Evolutionary conservation across 2,113 vertebrate species (phyloP).

Genomic region (Chlamydotis undulata): DNA sequence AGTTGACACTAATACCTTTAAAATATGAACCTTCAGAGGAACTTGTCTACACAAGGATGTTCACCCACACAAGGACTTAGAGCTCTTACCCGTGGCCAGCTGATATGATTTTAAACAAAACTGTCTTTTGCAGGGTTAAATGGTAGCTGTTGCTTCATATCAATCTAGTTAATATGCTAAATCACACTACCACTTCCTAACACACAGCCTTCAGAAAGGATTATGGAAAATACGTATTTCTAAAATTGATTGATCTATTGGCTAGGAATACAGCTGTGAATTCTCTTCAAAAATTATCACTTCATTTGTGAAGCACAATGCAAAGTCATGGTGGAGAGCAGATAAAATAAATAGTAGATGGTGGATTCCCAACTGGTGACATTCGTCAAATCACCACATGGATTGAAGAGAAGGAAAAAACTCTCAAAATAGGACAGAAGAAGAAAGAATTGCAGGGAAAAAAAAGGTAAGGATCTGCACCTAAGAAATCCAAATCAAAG

Average conservation of each 20-base stretch:
- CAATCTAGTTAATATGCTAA: background rate
- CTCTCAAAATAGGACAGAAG: background rate
- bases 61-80: background rate
- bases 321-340: background rate
- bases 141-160: background rate
- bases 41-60: background rate
- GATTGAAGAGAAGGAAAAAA: background rate
- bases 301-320: background rate
- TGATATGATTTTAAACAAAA: background rate
- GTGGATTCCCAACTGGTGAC: background rate
- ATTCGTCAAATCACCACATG: background rate
- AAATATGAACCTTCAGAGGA: background rate
- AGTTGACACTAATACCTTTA: background rate
- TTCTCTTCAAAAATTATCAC: background rate
- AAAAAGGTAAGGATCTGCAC: background rate
- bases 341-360: background rate
- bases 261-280: background rate
- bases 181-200: background rate
- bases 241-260: background rate
- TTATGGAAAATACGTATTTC: background rate
- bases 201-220: background rate
- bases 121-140: background rate
- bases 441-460: background rate
- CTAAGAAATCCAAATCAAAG: background rate
- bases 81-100: background rate